A percentile compares a stretch with the other conserved stretches of the same genome.
Evolutionary conservation across 2,888 invertebrate species (phyloP).

Genomic region (Aphrophora alni): DNA sequence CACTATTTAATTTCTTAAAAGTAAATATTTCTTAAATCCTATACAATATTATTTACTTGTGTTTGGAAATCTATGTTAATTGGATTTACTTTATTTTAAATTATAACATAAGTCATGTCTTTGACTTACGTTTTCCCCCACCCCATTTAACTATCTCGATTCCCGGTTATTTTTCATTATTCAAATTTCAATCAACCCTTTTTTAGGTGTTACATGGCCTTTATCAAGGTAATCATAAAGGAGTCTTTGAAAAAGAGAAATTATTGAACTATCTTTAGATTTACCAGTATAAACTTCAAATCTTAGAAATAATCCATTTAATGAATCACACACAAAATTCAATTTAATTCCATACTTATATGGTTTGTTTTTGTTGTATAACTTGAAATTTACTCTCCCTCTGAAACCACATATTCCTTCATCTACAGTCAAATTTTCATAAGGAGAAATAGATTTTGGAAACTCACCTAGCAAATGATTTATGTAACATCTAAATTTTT

Average conservation of each 20-base stretch:
- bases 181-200: too few relatives aligned
- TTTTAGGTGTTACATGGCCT: too few relatives aligned
- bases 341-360: slow-evolving; percentile 28
- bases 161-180: too few relatives aligned
- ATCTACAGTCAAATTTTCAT: slow-evolving; percentile 26
- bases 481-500: slow-evolving; percentile 15
- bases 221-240: slow-evolving; percentile 4
- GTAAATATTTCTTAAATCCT: too few relatives aligned
- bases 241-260: slow-evolving; percentile 21
- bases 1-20: too few relatives aligned
- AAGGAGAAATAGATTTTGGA: slow-evolving; percentile 24
- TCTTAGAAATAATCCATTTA: slow-evolving; percentile 15
- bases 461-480: slow-evolving; percentile 8
- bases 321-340: slow-evolving; percentile 19
- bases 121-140: too few relatives aligned
- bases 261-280: slow-evolving; percentile 19
- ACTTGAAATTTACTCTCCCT: slow-evolving; percentile 17
- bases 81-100: too few relatives aligned
- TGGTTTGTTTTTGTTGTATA: slow-evolving; percentile 20
- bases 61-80: too few relatives aligned
- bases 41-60: too few relatives aligned
- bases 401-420: slow-evolving; percentile 32
- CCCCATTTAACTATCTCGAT: too few relatives aligned
- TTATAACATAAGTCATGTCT: too few relatives aligned
- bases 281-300: slow-evolving; percentile 29